Evolutionary conservation across 1,140 invertebrate species (phyloP).

Genomic region (Papilio polyxenes): DNA sequence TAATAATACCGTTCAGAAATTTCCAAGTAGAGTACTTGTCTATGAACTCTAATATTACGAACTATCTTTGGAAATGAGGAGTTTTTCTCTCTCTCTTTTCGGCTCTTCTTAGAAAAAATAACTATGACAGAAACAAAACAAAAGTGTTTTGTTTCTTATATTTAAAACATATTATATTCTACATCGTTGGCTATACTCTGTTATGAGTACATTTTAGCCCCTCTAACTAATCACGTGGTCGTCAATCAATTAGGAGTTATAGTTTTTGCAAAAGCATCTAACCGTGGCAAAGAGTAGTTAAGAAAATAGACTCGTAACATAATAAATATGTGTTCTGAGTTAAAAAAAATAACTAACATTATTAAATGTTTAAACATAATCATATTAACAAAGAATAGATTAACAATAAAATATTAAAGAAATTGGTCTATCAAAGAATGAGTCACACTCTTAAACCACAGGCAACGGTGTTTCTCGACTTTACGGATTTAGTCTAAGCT

Average conservation of each 20-base stretch:
- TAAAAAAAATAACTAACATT: too few species aligned
- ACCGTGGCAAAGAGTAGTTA: constrained; percentile 46
- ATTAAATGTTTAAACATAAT: too few species aligned
- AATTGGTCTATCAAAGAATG: background rate
- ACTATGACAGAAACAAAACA: background rate
- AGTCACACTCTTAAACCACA: background rate
- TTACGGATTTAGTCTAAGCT: background rate
- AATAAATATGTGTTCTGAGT: too few species aligned
- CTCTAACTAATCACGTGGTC: constrained; percentile 57
- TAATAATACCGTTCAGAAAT: background rate
- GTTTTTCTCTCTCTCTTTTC: background rate
- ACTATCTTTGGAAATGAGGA: background rate
- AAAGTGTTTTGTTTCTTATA: too few species aligned
- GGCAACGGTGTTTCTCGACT: background rate
- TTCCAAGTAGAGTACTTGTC: background rate
- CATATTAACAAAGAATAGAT: background rate
- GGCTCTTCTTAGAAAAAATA: background rate
- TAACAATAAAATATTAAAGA: background rate
- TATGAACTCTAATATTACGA: background rate
- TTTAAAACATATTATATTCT: too few species aligned
- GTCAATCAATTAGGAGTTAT: constrained; percentile 64
- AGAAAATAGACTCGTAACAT: constrained; percentile 6
- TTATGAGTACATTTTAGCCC: background rate
- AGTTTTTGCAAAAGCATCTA: constrained; percentile 55
- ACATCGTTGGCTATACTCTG: background rate